Percentiles rank a stretch among this genome's conserved stretches.
Conservation (phyloP, 2,888 invertebrate species). For the Ditula angustiorana region DNA sequence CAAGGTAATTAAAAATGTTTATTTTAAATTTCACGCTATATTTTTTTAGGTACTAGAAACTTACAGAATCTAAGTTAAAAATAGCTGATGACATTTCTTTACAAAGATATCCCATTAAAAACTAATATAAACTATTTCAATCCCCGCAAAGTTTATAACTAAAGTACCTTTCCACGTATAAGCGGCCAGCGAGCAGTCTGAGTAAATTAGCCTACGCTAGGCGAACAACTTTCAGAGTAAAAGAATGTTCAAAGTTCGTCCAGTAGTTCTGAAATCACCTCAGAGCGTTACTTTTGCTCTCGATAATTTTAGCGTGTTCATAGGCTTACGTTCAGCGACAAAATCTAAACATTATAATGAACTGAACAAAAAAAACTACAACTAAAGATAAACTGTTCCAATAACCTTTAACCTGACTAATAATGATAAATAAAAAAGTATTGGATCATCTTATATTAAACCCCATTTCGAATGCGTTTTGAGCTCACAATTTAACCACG, state of each 20-base stretch:
- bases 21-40: too few species aligned
- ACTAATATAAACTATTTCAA: slow-evolving; percentile 25
- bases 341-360: neutral
- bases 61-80: neutral
- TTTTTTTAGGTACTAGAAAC: too few species aligned
- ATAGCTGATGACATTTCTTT: slow-evolving; percentile 15
- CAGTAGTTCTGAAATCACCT: neutral
- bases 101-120: slow-evolving; percentile 16
- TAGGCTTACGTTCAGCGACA: neutral
- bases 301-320: neutral
- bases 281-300: neutral
- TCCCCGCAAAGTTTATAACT: slow-evolving; percentile 14
- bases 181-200: slow-evolving; percentile 6
- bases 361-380: too few species aligned
- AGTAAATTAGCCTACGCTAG: slow-evolving; percentile 26
- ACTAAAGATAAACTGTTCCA: too few species aligned
- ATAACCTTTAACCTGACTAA: too few species aligned
- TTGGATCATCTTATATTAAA: too few species aligned
- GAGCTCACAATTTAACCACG: too few species aligned
- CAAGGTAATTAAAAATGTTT: too few species aligned
- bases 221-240: slow-evolving; percentile 1
- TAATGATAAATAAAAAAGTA: too few species aligned
- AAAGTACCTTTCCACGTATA: neutral
- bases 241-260: slow-evolving; percentile 3
- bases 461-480: too few species aligned